Evolutionary conservation across 1,140 invertebrate genomes (phyloP).

Genomic region (Scaptodrosophila lebanonensis): DNA sequence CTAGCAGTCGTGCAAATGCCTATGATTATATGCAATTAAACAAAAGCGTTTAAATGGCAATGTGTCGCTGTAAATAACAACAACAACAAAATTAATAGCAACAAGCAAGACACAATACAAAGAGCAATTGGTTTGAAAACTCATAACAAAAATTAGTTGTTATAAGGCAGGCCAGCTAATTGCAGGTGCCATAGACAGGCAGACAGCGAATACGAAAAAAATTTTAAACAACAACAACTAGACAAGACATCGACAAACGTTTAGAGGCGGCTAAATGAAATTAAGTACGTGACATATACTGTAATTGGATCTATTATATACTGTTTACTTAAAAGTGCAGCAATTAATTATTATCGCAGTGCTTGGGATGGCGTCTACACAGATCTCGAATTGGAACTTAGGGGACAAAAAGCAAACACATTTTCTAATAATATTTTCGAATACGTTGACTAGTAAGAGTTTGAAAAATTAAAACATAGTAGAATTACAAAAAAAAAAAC

Average conservation of each 20-base stretch:
- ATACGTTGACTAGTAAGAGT: too few relatives aligned
- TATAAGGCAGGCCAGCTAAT: slow-evolving; percentile 62
- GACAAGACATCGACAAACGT: slow-evolving; percentile 46
- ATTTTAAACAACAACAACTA: slow-evolving; percentile 6
- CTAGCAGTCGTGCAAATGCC: slow-evolving; percentile 31
- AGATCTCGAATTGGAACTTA: too few relatives aligned
- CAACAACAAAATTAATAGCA: slow-evolving; percentile 16
- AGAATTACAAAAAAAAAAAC: too few relatives aligned
- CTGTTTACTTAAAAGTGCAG: slow-evolving; percentile 29
- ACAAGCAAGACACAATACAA: slow-evolving; percentile 23
- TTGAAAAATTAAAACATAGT: too few relatives aligned
- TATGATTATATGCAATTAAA: slow-evolving; percentile 69
- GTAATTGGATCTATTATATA: slow-evolving; percentile 66
- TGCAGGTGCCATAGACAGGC: slow-evolving; percentile 49
- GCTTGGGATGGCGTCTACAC: too few relatives aligned
- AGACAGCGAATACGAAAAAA: slow-evolving; percentile 23
- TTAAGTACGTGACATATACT: slow-evolving; percentile 71
- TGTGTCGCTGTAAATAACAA: slow-evolving; percentile 30
- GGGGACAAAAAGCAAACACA: too few relatives aligned
- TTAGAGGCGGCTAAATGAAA: slow-evolving; percentile 61
- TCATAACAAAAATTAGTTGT: slow-evolving; percentile 58
- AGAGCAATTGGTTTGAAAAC: slow-evolving; percentile 29
- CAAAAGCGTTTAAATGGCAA: slow-evolving; percentile 63
- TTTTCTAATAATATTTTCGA: too few relatives aligned
- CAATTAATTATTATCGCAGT: slow-evolving; percentile 33